Conservation (phyloP, 2,888 invertebrate genomes). For the Eutolmus rufibarbis region DNA sequence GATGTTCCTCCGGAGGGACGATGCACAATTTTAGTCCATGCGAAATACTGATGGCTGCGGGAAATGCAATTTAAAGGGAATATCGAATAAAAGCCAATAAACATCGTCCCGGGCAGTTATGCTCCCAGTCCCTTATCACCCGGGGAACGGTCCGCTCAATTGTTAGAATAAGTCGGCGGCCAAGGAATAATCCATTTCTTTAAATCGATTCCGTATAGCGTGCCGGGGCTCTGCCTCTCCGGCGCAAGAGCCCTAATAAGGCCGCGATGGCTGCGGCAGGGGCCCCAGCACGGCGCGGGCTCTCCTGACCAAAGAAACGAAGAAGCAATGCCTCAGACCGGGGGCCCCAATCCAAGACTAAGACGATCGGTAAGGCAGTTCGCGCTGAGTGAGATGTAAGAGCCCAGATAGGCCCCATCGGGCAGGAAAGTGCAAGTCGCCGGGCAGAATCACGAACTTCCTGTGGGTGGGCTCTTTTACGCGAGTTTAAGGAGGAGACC, state of each 20-base stretch:
- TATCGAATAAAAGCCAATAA: slow-evolving; percentile 6
- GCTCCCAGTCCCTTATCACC: neutral
- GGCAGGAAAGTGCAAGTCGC: slow-evolving; percentile 33
- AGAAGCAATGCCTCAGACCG: neutral
- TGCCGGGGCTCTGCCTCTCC: neutral
- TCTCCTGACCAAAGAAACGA: neutral
- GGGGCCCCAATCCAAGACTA: neutral
- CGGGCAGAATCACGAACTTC: slow-evolving; percentile 26
- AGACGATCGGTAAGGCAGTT: neutral
- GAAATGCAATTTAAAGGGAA: slow-evolving; percentile 16
- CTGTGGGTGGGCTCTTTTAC: slow-evolving; percentile 41
- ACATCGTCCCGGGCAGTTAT: neutral
- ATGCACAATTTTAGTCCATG: neutral
- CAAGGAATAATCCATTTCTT: neutral
- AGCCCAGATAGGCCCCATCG: slow-evolving; percentile 33
- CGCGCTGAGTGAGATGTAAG: slow-evolving; percentile 43
- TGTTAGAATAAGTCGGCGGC: slow-evolving; percentile 7
- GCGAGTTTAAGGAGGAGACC: neutral
- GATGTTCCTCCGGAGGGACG: neutral
- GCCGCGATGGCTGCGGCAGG: neutral
- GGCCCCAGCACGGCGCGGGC: neutral
- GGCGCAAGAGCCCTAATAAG: neutral
- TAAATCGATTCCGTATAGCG: neutral
- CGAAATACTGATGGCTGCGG: neutral
- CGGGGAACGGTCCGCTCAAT: neutral